Evolutionary conservation across 2,888 invertebrate genomes (phyloP).

Genomic region (Drosophila ustulata): DNA sequence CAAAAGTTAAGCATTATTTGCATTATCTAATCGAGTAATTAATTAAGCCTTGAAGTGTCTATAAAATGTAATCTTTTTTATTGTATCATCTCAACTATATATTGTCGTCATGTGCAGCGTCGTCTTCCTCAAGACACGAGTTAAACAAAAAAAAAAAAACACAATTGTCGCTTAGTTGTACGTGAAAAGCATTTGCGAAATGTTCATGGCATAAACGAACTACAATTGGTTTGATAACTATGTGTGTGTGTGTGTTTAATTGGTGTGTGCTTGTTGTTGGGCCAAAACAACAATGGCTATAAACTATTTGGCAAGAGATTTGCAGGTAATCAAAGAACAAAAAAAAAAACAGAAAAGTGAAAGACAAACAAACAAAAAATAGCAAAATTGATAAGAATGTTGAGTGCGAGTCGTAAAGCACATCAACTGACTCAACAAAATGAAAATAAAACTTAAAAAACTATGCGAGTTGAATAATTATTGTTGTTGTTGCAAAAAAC

Average conservation of each 20-base stretch:
- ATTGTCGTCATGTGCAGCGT: too few relatives aligned
- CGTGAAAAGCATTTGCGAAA: slow-evolving; percentile 3
- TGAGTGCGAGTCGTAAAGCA: slow-evolving; percentile 18
- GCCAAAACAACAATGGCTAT: slow-evolving; percentile 19
- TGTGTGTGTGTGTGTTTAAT: slow-evolving; percentile 14
- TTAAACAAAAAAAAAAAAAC: too few relatives aligned
- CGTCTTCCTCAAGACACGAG: too few relatives aligned
- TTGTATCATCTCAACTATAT: too few relatives aligned
- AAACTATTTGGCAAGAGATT: slow-evolving; percentile 28
- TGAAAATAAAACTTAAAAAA: not conserved
- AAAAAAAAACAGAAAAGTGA: slow-evolving; percentile 3
- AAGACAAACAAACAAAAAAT: not conserved
- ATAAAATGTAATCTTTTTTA: too few relatives aligned
- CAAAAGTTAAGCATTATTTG: too few relatives aligned
- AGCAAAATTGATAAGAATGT: slow-evolving; percentile 29
- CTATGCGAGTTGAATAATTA: slow-evolving; percentile 4
- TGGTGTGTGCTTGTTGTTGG: slow-evolving; percentile 16
- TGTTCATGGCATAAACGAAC: slow-evolving; percentile 27
- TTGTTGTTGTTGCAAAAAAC: slow-evolving; percentile 34
- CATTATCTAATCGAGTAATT: too few relatives aligned
- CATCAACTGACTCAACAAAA: slow-evolving; percentile 2
- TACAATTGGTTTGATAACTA: slow-evolving; percentile 8
- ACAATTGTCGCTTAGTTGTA: slow-evolving; percentile 1
- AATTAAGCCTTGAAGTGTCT: too few relatives aligned
- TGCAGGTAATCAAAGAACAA: slow-evolving; percentile 8